Conservation (phyloP, 2,113 vertebrate genomes). For the Otis tarda region DNA sequence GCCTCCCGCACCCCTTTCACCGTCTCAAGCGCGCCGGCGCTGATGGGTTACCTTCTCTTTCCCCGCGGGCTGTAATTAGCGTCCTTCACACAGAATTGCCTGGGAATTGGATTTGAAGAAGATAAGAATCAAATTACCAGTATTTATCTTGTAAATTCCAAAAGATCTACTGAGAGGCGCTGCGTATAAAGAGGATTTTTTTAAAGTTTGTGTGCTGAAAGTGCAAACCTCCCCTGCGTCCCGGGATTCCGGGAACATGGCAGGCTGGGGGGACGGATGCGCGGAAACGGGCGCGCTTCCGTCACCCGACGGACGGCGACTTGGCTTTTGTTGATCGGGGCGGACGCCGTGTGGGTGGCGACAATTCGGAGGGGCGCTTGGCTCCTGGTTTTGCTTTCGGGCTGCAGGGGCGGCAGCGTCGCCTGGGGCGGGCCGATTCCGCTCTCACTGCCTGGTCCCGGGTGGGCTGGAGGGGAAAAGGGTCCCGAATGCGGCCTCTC, state of each 20-base stretch:
- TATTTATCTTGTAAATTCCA: slow-evolving; percentile 87
- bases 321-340: background rate
- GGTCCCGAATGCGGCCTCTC: background rate
- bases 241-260: background rate
- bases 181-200: slow-evolving; percentile 42
- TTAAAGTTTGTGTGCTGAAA: slow-evolving; percentile 40
- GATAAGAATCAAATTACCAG: slow-evolving; percentile 86
- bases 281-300: background rate
- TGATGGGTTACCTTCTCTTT: slow-evolving; percentile 79
- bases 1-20: slow-evolving; percentile 69
- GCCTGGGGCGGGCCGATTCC: background rate
- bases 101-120: slow-evolving; percentile 82
- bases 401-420: too few species aligned
- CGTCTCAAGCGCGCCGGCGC: slow-evolving; percentile 31
- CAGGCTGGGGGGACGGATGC: too few species aligned
- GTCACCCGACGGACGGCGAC: background rate
- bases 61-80: slow-evolving; percentile 81
- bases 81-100: slow-evolving; percentile 83
- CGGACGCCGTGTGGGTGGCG: background rate
- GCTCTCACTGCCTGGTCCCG: background rate
- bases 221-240: background rate
- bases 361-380: too few species aligned
- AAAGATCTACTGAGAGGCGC: slow-evolving; percentile 77
- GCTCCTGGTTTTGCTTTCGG: too few species aligned
- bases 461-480: background rate